Percentiles rank a stretch among this genome's conserved stretches.
phyloP scores from a whole-genome alignment of 2,888 invertebrate genomes.

The Sphaerophoria taeniata region DNA sequence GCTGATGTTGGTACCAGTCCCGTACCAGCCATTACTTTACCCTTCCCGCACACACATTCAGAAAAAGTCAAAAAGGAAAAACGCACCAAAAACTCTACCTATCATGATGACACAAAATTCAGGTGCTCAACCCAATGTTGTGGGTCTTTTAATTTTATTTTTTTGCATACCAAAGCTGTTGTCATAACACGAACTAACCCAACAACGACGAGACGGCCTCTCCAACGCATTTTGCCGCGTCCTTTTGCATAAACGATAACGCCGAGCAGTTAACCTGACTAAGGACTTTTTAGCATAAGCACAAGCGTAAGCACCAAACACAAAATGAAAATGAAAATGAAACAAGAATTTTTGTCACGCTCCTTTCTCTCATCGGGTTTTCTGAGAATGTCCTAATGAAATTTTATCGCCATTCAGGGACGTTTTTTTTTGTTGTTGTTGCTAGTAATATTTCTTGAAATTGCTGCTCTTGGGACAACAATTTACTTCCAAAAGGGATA shows the following conservation, averaged over 20 bases:
- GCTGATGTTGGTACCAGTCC: constrained; percentile 1
- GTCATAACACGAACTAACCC: neutral
- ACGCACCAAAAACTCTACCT: constrained; percentile 35
- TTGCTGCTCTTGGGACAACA: constrained; percentile 12
- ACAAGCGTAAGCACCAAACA: neutral
- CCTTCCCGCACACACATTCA: too few species aligned
- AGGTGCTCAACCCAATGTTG: neutral
- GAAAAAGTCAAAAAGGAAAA: neutral
- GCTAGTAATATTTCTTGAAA: neutral
- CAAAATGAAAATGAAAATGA: constrained; percentile 8
- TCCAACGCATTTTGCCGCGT: neutral
- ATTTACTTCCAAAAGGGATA: constrained; percentile 29
- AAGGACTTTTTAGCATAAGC: constrained; percentile 4
- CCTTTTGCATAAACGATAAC: neutral
- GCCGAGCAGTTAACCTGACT: constrained; percentile 3
- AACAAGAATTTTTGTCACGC: constrained; percentile 64
- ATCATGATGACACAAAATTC: constrained; percentile 45
- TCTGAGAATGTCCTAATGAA: constrained; percentile 53
- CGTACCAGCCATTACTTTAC: constrained; percentile 41
- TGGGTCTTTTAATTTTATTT: neutral
- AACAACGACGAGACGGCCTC: neutral
- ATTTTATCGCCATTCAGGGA: constrained; percentile 53
- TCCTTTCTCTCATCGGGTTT: constrained; percentile 16
- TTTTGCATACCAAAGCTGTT: constrained; percentile 29
- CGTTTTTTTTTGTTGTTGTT: neutral